Conservation (phyloP, 2,797 vertebrate species). For the Trichosurus vulpecula region DNA sequence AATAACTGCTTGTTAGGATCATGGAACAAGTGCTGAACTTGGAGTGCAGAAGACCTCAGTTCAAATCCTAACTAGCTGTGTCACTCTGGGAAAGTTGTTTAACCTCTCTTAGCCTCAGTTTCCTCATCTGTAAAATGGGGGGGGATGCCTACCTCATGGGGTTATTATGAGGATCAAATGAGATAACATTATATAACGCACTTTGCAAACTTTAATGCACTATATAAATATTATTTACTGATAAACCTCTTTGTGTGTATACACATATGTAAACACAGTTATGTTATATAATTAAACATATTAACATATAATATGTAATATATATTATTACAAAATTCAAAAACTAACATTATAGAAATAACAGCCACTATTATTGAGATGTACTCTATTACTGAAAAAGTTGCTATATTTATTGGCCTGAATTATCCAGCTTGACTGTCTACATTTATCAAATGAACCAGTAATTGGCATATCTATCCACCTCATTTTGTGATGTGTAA, state of each 20-base stretch:
- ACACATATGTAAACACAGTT: neutral
- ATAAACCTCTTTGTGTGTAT: neutral
- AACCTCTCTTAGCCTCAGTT: neutral
- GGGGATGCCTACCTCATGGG: neutral
- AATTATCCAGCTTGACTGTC: neutral
- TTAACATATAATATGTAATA: neutral
- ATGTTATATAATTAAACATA: neutral
- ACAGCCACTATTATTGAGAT: neutral
- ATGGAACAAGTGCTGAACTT: neutral
- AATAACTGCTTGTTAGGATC: neutral
- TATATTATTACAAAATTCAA: neutral
- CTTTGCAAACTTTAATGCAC: neutral
- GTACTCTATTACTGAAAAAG: neutral
- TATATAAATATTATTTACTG: neutral
- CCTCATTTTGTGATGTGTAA: neutral
- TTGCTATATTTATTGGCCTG: neutral
- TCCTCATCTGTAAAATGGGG: neutral
- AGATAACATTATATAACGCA: neutral
- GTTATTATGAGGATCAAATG: neutral
- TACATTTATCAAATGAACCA: neutral
- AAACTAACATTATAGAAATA: neutral
- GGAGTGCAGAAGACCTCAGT: neutral
- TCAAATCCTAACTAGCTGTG: neutral
- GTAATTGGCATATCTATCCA: slow-evolving; percentile 4
- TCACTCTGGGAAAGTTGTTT: neutral